Evolutionary conservation across 2,797 vertebrate species (phyloP), one percentile per base, ranked within the genome.

Genomic region (Sebastes minor): DNA sequence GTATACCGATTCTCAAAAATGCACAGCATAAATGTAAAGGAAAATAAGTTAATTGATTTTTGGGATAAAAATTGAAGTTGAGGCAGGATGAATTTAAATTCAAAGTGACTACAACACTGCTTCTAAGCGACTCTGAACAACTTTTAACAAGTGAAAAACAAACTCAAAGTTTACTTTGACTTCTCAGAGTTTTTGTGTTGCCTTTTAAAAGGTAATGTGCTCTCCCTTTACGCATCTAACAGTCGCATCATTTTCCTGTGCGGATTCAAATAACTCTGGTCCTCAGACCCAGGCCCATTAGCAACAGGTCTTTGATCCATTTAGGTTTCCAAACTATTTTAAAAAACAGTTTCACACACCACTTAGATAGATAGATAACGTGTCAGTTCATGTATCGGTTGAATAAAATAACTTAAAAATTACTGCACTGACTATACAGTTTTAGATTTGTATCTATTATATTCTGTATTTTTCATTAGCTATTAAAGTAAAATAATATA

Each of bases 171-270:
- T 30, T 52, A 62, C 71, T 72, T 71, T 32, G 30, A 27, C 32
- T 23, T 60, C 49, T 81, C 27, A 11, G 18, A 61, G 23, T 60
- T 46, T 25, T 32, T n/a, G 14, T 71, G 75, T 72, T 30, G 25
- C 25, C 65, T 61, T 68, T 88, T 78, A 60, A 61, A 80, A 61
- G 62, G 67, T 74, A 33, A 35, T 77, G 68, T 86, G 81, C 71
- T 80, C 71, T 87, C 61, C 35, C 59, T 80, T 79, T 61, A 62
- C 8, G 33, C 65, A 60, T 91, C 89, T 89, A 93, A 90, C 88
- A 90, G 88, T 92, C 86, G 80, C 78, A 59, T 80, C 55, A 49
- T 78, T 56, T 74, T 60, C 42, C 67, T 57, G 49, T 28, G 62
- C 20, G 11, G 23, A 57, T 71, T 68, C 14, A 55, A 69, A 72